Percentiles rank a stretch among this genome's conserved stretches.
Conservation (phyloP, 2,888 invertebrate species). For the Scrobipalpa atriplicella region DNA sequence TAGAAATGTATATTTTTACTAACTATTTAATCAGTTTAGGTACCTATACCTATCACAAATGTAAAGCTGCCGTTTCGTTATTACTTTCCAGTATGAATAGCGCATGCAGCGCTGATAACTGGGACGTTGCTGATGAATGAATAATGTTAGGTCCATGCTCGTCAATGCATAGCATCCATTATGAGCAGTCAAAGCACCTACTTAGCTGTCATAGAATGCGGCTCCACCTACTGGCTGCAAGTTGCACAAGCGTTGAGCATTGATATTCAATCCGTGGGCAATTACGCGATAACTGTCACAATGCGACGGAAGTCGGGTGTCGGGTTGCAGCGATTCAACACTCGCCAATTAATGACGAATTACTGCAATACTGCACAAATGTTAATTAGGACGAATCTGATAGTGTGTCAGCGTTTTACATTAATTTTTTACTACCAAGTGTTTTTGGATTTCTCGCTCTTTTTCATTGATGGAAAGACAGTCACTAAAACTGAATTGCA, state of each 20-base stretch:
- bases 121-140: slow-evolving; percentile 20
- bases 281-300: slow-evolving; percentile 49
- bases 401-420: neutral
- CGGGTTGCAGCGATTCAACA: slow-evolving; percentile 13
- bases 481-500: neutral
- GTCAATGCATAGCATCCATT: slow-evolving; percentile 26
- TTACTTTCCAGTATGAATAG: neutral
- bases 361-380: slow-evolving; percentile 6
- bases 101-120: slow-evolving; percentile 16
- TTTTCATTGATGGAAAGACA: neutral
- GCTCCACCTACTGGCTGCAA: slow-evolving; percentile 55
- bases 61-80: neutral
- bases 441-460: neutral
- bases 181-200: slow-evolving; percentile 49
- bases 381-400: neutral
- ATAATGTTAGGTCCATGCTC: slow-evolving; percentile 13
- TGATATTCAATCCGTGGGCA: slow-evolving; percentile 56
- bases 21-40: too few relatives aligned
- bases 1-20: too few relatives aligned
- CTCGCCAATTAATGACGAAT: slow-evolving; percentile 5
- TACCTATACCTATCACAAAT: slow-evolving; percentile 6
- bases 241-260: slow-evolving; percentile 54
- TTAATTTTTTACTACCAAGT: neutral
- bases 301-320: slow-evolving; percentile 28
- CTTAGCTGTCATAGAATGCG: slow-evolving; percentile 56